A percentile compares a stretch with the other conserved stretches of the same genome.
These are phyloP conservation scores for Colletes latitarsis DNA, from an alignment of 1,140 invertebrate species.

Conservation along the genomic window DNA sequence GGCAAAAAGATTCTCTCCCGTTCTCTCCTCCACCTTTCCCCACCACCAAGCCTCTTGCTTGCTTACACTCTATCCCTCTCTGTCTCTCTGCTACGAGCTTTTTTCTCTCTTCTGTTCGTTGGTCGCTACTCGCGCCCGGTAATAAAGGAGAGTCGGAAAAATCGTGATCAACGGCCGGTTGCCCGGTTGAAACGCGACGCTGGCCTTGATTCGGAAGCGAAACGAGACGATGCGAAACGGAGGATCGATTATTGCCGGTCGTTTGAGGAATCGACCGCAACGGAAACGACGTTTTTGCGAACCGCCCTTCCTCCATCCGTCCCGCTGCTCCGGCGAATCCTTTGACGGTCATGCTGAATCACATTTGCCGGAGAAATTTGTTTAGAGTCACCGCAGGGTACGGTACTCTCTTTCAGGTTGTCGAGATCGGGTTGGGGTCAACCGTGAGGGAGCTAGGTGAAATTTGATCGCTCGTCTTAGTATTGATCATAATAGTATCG, in stretches of 20 bases:
- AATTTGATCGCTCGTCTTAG: too few species aligned
- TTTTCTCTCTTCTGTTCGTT: slow-evolving; percentile 5
- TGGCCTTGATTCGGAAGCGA: slow-evolving; percentile 58
- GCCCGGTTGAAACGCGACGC: slow-evolving; percentile 15
- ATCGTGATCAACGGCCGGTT: slow-evolving; percentile 29
- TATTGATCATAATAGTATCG: too few species aligned
- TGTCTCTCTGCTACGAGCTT: too few species aligned
- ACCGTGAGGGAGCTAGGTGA: too few species aligned
- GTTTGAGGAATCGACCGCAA: slow-evolving; percentile 56
- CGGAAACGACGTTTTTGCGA: slow-evolving; percentile 59
- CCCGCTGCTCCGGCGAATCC: background rate
- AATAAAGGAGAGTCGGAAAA: slow-evolving; percentile 58
- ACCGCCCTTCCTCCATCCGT: background rate
- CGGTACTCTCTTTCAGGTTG: background rate
- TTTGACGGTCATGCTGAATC: background rate
- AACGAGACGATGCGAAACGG: slow-evolving; percentile 56
- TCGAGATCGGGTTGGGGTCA: too few species aligned
- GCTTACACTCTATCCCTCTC: too few species aligned
- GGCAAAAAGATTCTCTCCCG: slow-evolving; percentile 43
- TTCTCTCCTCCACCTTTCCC: background rate
- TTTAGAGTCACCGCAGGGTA: background rate
- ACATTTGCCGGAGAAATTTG: background rate
- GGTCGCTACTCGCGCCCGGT: slow-evolving; percentile 6
- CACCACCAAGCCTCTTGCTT: too few species aligned
- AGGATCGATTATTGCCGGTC: slow-evolving; percentile 63